These are phyloP conservation scores for Ophiodon elongatus DNA, from an alignment of 2,113 vertebrate genomes.

Conservation along the genomic window DNA sequence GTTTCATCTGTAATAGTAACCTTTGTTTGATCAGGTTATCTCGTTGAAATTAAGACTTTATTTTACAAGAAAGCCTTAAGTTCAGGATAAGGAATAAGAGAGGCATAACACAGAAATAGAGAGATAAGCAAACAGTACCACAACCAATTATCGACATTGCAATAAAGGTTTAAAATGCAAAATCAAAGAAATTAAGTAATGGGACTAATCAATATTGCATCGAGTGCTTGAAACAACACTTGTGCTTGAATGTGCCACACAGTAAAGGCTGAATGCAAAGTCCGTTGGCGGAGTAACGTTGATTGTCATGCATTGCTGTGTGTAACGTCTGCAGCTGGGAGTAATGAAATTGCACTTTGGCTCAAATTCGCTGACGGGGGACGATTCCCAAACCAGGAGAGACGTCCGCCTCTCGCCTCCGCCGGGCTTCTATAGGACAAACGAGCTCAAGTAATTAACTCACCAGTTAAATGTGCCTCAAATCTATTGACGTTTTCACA, in stretches of 20 bases:
- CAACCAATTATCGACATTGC: background rate
- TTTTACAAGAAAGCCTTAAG: background rate
- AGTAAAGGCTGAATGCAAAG: conserved; percentile 7
- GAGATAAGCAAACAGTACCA: background rate
- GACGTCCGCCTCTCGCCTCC: conserved; percentile 11
- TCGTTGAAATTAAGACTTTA: too few species aligned
- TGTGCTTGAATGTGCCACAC: background rate
- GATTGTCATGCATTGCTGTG: conserved; percentile 45
- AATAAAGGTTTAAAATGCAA: background rate
- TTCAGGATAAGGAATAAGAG: background rate
- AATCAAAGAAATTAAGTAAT: background rate
- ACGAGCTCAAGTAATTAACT: conserved; percentile 66
- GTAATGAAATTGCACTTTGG: conserved; percentile 62
- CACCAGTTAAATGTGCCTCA: conserved; percentile 40
- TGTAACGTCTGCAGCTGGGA: conserved; percentile 41
- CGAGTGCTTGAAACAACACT: background rate
- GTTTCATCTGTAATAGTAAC: background rate
- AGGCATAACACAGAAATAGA: background rate
- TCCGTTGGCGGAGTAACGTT: conserved; percentile 31
- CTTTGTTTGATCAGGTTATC: background rate
- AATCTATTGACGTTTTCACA: conserved; percentile 51
- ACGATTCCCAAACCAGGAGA: conserved; percentile 35
- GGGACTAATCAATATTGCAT: background rate
- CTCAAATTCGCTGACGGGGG: conserved; percentile 66
- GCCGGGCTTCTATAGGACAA: conserved; percentile 29